Evolutionary conservation across 2,888 invertebrate genomes (phyloP).

Genomic region (Antheraea yamamai): DNA sequence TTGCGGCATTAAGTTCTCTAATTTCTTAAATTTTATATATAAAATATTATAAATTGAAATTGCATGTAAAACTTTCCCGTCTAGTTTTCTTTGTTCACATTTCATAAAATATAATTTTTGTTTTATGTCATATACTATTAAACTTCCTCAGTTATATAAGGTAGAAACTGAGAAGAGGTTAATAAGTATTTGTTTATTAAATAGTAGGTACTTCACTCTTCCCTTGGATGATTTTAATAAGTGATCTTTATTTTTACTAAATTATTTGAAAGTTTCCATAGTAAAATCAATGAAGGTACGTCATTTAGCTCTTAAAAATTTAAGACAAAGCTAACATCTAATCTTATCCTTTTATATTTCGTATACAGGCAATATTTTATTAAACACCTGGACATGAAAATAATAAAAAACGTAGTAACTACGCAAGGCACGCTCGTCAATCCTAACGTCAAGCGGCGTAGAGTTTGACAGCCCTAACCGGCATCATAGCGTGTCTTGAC

Average conservation of each 20-base stretch:
- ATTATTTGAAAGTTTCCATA: background rate
- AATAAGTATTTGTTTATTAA: too few relatives aligned
- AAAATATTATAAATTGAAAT: background rate
- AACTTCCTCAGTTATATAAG: background rate
- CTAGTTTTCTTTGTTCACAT: background rate
- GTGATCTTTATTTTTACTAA: background rate
- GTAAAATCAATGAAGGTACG: background rate
- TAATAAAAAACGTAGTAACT: slow-evolving; percentile 57
- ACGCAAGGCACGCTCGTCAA: slow-evolving; percentile 73
- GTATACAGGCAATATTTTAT: slow-evolving; percentile 33
- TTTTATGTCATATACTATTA: background rate
- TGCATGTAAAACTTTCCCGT: background rate
- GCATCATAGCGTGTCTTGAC: slow-evolving; percentile 65
- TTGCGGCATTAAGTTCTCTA: background rate
- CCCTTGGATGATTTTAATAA: background rate
- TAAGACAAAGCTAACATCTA: slow-evolving; percentile 7
- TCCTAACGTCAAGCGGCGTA: slow-evolving; percentile 70
- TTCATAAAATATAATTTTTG: background rate
- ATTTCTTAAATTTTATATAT: background rate
- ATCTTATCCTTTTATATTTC: background rate
- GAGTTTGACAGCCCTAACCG: slow-evolving; percentile 77
- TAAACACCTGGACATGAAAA: slow-evolving; percentile 64
- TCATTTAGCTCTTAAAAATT: background rate
- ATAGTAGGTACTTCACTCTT: background rate
- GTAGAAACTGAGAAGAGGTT: background rate